phyloP scores from a whole-genome alignment of 1,140 invertebrate genomes.

The Penaeus japonicus region DNA sequence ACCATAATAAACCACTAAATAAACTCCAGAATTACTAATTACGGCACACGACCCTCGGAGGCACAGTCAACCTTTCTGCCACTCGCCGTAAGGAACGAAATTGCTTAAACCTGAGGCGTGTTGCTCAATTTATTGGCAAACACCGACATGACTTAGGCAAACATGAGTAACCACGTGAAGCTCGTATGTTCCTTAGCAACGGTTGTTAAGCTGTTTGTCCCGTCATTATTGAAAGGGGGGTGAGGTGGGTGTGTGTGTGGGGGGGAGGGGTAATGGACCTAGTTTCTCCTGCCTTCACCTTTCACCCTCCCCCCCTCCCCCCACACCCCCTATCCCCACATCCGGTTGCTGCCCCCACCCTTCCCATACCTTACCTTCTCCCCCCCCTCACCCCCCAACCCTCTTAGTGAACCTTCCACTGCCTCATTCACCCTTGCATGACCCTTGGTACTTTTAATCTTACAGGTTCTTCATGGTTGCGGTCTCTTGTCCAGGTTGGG shows the following conservation, averaged over 20 bases:
- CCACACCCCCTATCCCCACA: too few species aligned
- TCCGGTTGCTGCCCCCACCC: too few species aligned
- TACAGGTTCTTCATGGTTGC: too few species aligned
- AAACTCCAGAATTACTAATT: background rate
- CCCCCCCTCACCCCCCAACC: too few species aligned
- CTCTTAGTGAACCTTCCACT: too few species aligned
- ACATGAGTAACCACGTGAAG: background rate
- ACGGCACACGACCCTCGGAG: background rate
- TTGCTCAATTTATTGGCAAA: slow-evolving; percentile 10
- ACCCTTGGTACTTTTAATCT: too few species aligned
- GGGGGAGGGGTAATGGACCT: too few species aligned
- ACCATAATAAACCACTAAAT: slow-evolving; percentile 16
- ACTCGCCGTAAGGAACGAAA: background rate
- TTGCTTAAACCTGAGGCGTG: background rate
- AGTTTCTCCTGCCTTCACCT: too few species aligned
- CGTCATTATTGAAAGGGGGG: background rate
- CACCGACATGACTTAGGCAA: slow-evolving; percentile 3
- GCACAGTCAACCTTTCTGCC: background rate
- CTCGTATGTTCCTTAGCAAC: slow-evolving; percentile 6
- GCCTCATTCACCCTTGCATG: too few species aligned
- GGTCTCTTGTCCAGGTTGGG: too few species aligned
- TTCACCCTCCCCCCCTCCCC: too few species aligned
- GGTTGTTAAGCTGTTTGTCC: background rate
- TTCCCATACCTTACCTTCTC: too few species aligned
- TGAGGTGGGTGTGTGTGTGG: background rate